phyloP scores from a whole-genome alignment of 2,888 invertebrate genomes.

The Vannuccia rotundouncinata region DNA sequence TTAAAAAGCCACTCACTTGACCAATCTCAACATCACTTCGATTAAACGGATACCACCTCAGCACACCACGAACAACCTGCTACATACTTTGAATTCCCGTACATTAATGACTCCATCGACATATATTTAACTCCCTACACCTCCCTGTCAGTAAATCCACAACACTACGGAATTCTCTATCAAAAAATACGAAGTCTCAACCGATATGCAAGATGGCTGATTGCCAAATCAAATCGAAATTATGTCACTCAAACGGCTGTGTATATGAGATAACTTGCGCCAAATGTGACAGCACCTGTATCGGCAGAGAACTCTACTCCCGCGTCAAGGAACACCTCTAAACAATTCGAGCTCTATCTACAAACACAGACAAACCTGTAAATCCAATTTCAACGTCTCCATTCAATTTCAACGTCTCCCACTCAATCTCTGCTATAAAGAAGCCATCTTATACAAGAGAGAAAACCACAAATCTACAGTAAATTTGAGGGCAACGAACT shows the following conservation, averaged over 20 bases:
- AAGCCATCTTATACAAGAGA: conserved; percentile 8
- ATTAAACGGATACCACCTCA: too few species aligned
- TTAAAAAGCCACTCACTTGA: too few species aligned
- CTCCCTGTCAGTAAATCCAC: not conserved
- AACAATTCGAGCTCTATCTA: conserved; percentile 7
- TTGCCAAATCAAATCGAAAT: conserved; percentile 19
- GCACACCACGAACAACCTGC: too few species aligned
- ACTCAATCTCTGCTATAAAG: conserved; percentile 15
- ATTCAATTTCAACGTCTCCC: not conserved
- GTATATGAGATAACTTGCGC: conserved; percentile 8
- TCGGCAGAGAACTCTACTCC: conserved; percentile 21
- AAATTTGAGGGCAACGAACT: not conserved
- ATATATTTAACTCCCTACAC: too few species aligned
- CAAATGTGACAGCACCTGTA: not conserved
- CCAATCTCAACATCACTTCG: too few species aligned
- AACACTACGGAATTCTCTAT: not conserved
- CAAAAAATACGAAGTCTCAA: conserved; percentile 7
- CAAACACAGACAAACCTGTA: conserved; percentile 14
- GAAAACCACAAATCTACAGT: not conserved
- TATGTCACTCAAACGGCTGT: conserved; percentile 11
- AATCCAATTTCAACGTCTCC: not conserved
- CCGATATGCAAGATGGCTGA: not conserved
- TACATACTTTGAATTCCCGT: too few species aligned
- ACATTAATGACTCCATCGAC: too few species aligned
- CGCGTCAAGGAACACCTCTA: conserved; percentile 5